Base-by-base conservation (phyloP, 2,888 invertebrate genomes). In the Oxytorus armatus region DNA sequence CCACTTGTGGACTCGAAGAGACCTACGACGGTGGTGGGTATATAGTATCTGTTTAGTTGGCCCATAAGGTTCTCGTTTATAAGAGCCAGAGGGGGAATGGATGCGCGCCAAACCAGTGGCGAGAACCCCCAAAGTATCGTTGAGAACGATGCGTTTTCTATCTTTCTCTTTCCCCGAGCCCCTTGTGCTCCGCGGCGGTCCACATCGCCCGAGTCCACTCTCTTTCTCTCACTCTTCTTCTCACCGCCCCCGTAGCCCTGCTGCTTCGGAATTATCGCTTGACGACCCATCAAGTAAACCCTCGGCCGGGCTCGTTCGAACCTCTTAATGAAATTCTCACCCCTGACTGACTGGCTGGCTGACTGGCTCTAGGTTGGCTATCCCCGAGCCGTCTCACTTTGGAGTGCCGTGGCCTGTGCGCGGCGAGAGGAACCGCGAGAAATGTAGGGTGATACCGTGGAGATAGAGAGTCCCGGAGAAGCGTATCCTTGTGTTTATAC, bases 281-380 rank as follows among this genome's bases (percentile, higher is more conserved):
- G 92, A 91, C 92, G 92, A 91, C 88, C 91, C 91, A 92, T 92
- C 92, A 91, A 91, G 89, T 89, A 90, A 91, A 89, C 90, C 90
- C 91, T 90, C 88, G 88, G 90, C 88, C 88, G 89, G 88, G 90
- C 89, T 90, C 91, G 90, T 92, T 92, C 92, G 91, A 90, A 91
- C 90, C 92, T 92, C 92, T 92, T 92, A 92, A 92, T 92, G 92
- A 92, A 92, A 92, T 92, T 92, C 92, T 92, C 92, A 90, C 90
- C 91, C 91, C 89, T 88, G 88, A 90, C 89, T 91, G 90, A 90
- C 90, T 90, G 89, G 88, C 88, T 89, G 86, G 87, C 88, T 86
- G 84, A 85, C 85, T 89, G 87, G 86, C 88, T 66, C 82, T 85
- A 87, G 86, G 86, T 85, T 81, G 18, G 51, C 47, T 36, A 61